Percentiles rank a stretch among this genome's conserved stretches.
Conservation (phyloP, 2,888 invertebrate genomes). For the Platerodrilus igneus region DNA sequence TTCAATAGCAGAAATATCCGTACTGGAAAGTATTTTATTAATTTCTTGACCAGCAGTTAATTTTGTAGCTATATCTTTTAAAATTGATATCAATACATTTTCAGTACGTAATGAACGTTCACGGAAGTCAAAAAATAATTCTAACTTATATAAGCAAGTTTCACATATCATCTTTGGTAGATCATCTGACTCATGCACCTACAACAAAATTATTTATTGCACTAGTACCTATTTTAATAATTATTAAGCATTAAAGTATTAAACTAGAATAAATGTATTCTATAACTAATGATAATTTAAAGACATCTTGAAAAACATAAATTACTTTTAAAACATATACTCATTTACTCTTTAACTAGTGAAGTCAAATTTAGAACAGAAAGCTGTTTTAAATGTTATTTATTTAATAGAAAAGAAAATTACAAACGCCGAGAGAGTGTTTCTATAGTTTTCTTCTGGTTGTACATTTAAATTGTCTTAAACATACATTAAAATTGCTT, state of each 20-base stretch:
- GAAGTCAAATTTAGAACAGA: no score
- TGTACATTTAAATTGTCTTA: no score
- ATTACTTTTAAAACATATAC: no score
- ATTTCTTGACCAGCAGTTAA: slow-evolving; percentile 26
- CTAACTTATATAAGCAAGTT: slow-evolving; percentile 55
- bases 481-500: no score
- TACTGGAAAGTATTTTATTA: slow-evolving; percentile 22
- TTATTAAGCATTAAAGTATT: slow-evolving; percentile 5
- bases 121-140: slow-evolving; percentile 54
- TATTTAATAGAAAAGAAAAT: no score
- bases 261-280: no score
- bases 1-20: slow-evolving; percentile 30
- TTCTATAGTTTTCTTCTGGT: no score
- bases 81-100: slow-evolving; percentile 46
- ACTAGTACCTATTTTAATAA: neutral
- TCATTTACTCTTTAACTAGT: no score
- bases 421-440: no score
- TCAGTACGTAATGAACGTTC: slow-evolving; percentile 55
- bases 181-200: slow-evolving; percentile 54
- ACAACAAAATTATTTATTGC: slow-evolving; percentile 26
- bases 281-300: no score
- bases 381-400: no score
- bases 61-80: slow-evolving; percentile 36
- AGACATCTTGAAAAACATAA: no score
- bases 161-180: slow-evolving; percentile 58